Percentiles rank a stretch among this genome's conserved stretches.
Conservation (phyloP, 2,888 invertebrate species). For the Timema cristinae region DNA sequence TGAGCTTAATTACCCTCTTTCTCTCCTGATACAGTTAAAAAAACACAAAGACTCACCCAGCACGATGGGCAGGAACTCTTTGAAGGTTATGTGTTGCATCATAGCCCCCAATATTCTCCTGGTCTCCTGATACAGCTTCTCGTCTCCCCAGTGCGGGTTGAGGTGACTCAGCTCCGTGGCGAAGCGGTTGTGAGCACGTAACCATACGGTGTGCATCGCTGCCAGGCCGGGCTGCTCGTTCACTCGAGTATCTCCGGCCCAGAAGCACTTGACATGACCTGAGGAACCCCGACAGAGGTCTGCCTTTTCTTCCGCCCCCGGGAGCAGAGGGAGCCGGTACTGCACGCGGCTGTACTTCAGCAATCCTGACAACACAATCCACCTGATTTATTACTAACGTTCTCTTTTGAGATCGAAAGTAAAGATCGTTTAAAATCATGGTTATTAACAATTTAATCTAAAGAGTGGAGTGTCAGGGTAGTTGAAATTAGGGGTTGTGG, state of each 20-base stretch:
- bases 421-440: no score
- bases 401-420: not conserved
- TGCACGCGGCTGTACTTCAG: conserved; percentile 59
- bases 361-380: conserved; percentile 38
- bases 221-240: conserved; percentile 78
- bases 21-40: no score
- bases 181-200: conserved; percentile 70
- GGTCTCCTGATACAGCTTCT: conserved; percentile 79
- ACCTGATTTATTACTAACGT: not conserved
- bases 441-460: not conserved
- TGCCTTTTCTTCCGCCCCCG: conserved; percentile 50
- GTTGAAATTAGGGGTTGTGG: no score
- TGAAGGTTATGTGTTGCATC: conserved; percentile 78
- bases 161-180: conserved; percentile 65
- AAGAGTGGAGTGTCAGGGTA: not conserved
- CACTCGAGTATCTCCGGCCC: conserved; percentile 72
- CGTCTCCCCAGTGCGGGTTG: conserved; percentile 86
- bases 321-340: conserved; percentile 55
- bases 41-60: conserved; percentile 51
- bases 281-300: conserved; percentile 56
- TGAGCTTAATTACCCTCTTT: conserved; percentile 39
- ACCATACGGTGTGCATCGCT: conserved; percentile 69
- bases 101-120: conserved; percentile 76
- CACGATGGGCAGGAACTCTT: conserved; percentile 77
- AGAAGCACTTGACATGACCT: conserved; percentile 57